Percentiles rank a stretch among this genome's conserved stretches.
These are phyloP conservation scores for Bombus turneri DNA, from an alignment of 1,140 invertebrate species.

Conservation along the genomic window DNA sequence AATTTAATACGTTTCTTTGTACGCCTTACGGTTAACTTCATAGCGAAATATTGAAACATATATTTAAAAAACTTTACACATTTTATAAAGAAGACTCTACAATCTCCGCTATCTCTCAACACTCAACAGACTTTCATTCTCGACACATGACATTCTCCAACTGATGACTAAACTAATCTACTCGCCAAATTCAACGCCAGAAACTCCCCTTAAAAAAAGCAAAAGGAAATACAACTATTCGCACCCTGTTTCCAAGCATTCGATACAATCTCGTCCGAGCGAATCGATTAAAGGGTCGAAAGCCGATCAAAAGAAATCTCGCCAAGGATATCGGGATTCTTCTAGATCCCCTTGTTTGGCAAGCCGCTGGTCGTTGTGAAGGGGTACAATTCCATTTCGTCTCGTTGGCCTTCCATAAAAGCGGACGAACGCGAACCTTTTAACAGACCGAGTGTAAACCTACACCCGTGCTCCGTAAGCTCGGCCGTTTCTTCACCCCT, in stretches of 20 bases:
- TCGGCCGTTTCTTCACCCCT: constrained; percentile 8
- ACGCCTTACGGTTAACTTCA: too few species aligned
- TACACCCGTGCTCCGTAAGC: constrained; percentile 14
- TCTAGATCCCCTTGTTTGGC: constrained; percentile 37
- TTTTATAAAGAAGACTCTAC: not conserved
- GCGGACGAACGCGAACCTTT: constrained; percentile 40
- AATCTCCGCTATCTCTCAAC: not conserved
- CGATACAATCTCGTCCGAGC: not conserved
- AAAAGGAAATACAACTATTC: not conserved
- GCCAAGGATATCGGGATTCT: not conserved
- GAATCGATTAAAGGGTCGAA: constrained; percentile 25
- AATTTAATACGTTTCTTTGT: too few species aligned
- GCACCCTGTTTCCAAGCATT: not conserved
- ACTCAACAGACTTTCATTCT: not conserved
- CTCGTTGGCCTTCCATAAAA: constrained; percentile 39
- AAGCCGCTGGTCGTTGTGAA: not conserved
- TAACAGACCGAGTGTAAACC: constrained; percentile 45
- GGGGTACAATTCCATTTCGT: constrained; percentile 37
- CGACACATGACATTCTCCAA: not conserved
- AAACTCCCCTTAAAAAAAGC: not conserved
- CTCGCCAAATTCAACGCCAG: not conserved
- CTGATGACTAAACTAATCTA: not conserved
- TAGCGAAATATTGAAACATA: too few species aligned
- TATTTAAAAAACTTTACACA: not conserved
- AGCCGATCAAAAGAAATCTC: constrained; percentile 29